Evolutionary conservation across 2,888 invertebrate species (phyloP).

Genomic region (Xylota segnis): DNA sequence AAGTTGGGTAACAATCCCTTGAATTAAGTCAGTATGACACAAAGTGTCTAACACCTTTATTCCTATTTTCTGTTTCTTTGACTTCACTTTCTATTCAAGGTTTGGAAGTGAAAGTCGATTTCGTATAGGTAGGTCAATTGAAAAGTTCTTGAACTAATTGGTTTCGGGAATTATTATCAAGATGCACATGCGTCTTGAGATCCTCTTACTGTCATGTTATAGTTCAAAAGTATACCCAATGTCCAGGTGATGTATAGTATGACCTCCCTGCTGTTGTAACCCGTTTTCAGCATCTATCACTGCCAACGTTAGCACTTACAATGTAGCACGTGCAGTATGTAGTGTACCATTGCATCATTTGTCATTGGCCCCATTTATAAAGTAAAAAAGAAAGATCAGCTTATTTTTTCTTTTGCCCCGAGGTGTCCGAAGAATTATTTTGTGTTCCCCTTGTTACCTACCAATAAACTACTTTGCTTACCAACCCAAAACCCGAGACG

Average conservation of each 20-base stretch:
- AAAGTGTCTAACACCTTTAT: no score
- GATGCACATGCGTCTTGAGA: no score
- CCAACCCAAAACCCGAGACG: neutral
- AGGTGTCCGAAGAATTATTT: neutral
- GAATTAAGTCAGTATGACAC: no score
- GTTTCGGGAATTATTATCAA: no score
- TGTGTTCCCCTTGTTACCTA: neutral
- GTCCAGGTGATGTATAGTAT: neutral
- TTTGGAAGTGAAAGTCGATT: no score
- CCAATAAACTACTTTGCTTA: neutral
- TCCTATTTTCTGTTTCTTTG: no score
- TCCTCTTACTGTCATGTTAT: no score
- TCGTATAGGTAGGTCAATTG: no score
- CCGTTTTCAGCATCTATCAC: neutral
- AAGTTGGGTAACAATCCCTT: no score
- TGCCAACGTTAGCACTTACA: conserved; percentile 1
- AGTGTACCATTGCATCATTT: conserved; percentile 14
- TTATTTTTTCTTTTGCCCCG: neutral
- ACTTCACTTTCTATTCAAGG: no score
- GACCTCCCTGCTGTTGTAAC: neutral
- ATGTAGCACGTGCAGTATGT: neutral
- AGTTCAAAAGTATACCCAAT: no score
- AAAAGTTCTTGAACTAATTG: no score
- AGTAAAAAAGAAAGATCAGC: conserved; percentile 1
- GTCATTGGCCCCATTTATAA: neutral